phyloP scores from a whole-genome alignment of 1,140 invertebrate genomes.

The Drosophila willistoni region DNA sequence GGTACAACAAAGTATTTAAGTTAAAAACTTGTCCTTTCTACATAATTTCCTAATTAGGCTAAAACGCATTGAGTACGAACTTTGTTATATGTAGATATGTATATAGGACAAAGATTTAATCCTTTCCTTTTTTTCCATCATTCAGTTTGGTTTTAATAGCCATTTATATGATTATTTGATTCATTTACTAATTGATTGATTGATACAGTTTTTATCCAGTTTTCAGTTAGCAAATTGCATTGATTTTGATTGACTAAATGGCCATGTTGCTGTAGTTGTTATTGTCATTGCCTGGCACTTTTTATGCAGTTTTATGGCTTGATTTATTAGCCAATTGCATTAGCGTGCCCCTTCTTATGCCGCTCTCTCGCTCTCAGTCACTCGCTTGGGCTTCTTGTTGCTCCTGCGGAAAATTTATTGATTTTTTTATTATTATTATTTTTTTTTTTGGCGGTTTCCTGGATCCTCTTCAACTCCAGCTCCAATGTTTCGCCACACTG shows the following conservation, averaged over 20 bases:
- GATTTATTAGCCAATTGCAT: slow-evolving; percentile 77
- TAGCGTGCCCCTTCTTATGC: slow-evolving; percentile 39
- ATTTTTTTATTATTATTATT: slow-evolving; percentile 45
- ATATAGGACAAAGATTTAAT: too few species aligned
- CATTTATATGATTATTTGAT: slow-evolving; percentile 4
- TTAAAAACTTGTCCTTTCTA: too few species aligned
- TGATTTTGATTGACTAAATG: slow-evolving; percentile 49
- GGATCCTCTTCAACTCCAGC: slow-evolving; percentile 23
- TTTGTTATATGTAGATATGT: too few species aligned
- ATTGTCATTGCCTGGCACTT: slow-evolving; percentile 33
- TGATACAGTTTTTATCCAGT: slow-evolving; percentile 33
- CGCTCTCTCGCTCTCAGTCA: too few species aligned
- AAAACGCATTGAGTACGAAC: too few species aligned
- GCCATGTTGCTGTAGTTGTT: slow-evolving; percentile 19
- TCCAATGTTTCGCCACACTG: slow-evolving; percentile 12
- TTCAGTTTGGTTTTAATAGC: neutral
- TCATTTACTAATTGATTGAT: slow-evolving; percentile 54
- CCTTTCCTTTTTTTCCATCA: too few species aligned
- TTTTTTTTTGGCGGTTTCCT: slow-evolving; percentile 54
- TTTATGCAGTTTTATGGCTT: slow-evolving; percentile 60
- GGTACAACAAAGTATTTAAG: too few species aligned
- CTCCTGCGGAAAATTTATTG: slow-evolving; percentile 58
- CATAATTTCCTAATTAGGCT: too few species aligned
- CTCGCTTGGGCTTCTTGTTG: neutral
- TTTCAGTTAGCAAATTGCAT: slow-evolving; percentile 33